Conservation (phyloP, 1,140 invertebrate species). For the Globodera ellingtonae region DNA sequence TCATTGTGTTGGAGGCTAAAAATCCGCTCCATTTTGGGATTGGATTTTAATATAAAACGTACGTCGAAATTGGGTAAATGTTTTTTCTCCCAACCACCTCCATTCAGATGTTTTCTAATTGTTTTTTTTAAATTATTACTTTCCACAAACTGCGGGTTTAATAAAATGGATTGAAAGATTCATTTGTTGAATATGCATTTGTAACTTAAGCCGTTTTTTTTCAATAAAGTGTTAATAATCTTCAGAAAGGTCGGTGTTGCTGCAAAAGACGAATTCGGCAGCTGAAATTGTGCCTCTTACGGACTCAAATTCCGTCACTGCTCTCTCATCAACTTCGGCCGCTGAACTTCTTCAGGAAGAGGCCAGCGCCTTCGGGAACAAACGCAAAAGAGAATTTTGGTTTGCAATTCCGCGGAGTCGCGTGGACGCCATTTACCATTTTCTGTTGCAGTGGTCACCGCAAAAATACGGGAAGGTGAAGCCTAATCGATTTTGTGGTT, state of each 20-base stretch:
- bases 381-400: conserved; percentile 63
- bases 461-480: conserved; percentile 63
- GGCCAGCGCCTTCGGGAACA: conserved; percentile 55
- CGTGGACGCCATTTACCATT: conserved; percentile 64
- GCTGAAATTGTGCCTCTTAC: neutral
- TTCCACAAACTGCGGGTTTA: too few species aligned
- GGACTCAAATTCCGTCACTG: neutral
- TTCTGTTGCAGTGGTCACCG: conserved; percentile 62
- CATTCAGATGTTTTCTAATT: too few species aligned
- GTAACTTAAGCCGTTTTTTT: too few species aligned
- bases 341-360: conserved; percentile 53
- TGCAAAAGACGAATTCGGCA: neutral
- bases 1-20: too few species aligned
- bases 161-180: too few species aligned
- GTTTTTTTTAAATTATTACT: too few species aligned
- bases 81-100: too few species aligned
- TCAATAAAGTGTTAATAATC: too few species aligned
- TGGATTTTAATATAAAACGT: too few species aligned
- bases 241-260: conserved; percentile 12
- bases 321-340: conserved; percentile 13
- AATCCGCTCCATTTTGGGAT: too few species aligned
- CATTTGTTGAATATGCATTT: too few species aligned
- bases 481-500: conserved; percentile 13
- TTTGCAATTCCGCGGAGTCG: conserved; percentile 56
- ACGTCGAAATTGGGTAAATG: too few species aligned